Evolutionary conservation across 1,140 invertebrate species (phyloP).

Genomic region (Hycleus phaleratus): DNA sequence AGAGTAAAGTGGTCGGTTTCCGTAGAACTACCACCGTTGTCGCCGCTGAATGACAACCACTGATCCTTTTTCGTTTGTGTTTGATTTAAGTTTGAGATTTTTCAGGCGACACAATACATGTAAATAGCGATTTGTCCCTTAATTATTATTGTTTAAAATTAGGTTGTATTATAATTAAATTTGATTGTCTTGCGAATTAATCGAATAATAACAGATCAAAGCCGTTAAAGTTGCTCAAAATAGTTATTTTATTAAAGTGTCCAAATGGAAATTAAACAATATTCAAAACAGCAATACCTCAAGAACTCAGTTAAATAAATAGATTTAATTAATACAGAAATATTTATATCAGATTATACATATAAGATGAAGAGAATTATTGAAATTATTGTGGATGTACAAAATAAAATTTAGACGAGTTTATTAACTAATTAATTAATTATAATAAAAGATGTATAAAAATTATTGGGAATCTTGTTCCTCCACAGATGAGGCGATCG

Average conservation of each 20-base stretch:
- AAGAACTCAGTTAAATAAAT: slow-evolving; percentile 36
- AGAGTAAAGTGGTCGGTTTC: slow-evolving; percentile 13
- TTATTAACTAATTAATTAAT: slow-evolving; percentile 8
- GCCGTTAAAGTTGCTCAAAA: slow-evolving; percentile 11
- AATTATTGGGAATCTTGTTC: neutral
- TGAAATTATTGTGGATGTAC: slow-evolving; percentile 30
- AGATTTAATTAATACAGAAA: slow-evolving; percentile 6
- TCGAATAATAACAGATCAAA: slow-evolving; percentile 3
- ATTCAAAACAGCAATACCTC: slow-evolving; percentile 38
- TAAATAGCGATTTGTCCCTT: slow-evolving; percentile 7
- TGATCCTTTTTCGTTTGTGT: neutral
- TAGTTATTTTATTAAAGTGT: slow-evolving; percentile 11
- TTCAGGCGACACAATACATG: neutral
- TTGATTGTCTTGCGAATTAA: neutral
- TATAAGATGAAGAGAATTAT: too few species aligned
- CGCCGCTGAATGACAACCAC: neutral
- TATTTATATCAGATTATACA: slow-evolving; percentile 35
- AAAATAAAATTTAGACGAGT: slow-evolving; percentile 24
- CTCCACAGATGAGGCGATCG: too few species aligned
- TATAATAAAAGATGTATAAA: slow-evolving; percentile 16
- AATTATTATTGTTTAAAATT: neutral
- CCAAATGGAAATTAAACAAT: slow-evolving; percentile 24
- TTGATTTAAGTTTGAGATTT: neutral
- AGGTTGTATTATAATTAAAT: neutral
- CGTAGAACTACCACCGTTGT: neutral